Base-by-base conservation (phyloP, 2,797 vertebrate species). In the Okamejei kenojei region DNA sequence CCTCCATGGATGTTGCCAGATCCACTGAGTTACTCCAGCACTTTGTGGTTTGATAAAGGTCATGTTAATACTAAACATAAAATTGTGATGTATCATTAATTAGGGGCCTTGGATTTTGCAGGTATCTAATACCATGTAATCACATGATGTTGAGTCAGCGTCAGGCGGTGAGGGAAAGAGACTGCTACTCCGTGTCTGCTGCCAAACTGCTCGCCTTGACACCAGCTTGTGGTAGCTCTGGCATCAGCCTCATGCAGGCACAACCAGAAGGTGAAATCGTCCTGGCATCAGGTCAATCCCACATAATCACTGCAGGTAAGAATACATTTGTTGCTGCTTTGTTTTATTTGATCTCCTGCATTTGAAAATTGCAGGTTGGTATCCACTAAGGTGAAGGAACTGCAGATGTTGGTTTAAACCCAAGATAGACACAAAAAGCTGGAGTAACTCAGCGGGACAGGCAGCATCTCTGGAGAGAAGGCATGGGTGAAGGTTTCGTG, bases 121-220 rank as follows among this genome's bases (percentile, higher is more conserved):
- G 99, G 96, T 99, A 99, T 95, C 97, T 99, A 95, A 98, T 99
- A 95, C 98, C 99, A 0, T 99, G 98, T 96, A 99, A 98, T 95
- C 98, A 99, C 96, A 98, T 99, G 96, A 99, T 99, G 99, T 94
- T 98, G 96, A 99, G 99, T 95, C 99, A 99, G 95, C 95, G 98
- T 7, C 94, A 96, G 0, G 97, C 98, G 92, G 97, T 99, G 95
- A 97, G 96, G 94, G 99, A 99, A 94, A 96, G 97, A 94, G 99
- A 99, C 95, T 99, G 97, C 94, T 99, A 99, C 93, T 99, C 98
- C 0, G 96, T 97, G n/a, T 99, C 98, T 1, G 98, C 99, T 0
- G 98, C 98, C 90, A 99, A 97, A 95, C 97, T 99, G 93, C 97
- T 99, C 58, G 96, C 98, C 21, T 95, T 99, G 94, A 99, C 98